Evolutionary conservation across 1,140 invertebrate species (phyloP).

Genomic region (Penaeus japonicus): DNA sequence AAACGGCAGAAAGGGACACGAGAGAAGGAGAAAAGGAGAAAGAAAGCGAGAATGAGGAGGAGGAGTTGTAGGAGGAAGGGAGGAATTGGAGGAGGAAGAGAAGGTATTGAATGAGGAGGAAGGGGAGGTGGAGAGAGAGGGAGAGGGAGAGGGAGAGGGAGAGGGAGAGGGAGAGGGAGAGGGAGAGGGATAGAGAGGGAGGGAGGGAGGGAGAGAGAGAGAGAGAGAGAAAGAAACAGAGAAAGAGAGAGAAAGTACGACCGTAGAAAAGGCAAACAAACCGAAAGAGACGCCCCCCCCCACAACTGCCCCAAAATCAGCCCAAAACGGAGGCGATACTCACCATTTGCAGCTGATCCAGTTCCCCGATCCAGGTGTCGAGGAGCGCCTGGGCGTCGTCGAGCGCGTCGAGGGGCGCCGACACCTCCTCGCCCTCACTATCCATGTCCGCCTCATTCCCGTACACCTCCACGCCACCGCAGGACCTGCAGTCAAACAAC

Average conservation of each 20-base stretch:
- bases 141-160: not conserved
- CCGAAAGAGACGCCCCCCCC: not conserved
- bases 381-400: conserved; percentile 37
- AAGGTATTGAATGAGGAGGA: no score
- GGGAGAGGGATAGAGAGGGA: not conserved
- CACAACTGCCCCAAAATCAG: not conserved
- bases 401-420: conserved; percentile 32
- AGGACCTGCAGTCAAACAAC: conserved; percentile 15
- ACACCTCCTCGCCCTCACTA: conserved; percentile 40
- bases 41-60: not conserved
- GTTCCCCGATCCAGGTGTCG: conserved; percentile 41
- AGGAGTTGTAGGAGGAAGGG: no score
- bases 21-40: not conserved
- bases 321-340: not conserved
- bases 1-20: no score
- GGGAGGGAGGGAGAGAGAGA: not conserved
- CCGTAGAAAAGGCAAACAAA: not conserved
- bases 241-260: not conserved
- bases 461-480: conserved; percentile 44
- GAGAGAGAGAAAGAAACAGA: not conserved
- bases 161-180: not conserved
- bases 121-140: not conserved
- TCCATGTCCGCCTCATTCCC: conserved; percentile 40
- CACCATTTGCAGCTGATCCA: conserved; percentile 38
- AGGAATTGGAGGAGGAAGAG: not conserved